A percentile compares a stretch with the other conserved stretches of the same genome.
phyloP scores from a whole-genome alignment of 2,888 invertebrate species.

The Zaprionus obscuricornis region DNA sequence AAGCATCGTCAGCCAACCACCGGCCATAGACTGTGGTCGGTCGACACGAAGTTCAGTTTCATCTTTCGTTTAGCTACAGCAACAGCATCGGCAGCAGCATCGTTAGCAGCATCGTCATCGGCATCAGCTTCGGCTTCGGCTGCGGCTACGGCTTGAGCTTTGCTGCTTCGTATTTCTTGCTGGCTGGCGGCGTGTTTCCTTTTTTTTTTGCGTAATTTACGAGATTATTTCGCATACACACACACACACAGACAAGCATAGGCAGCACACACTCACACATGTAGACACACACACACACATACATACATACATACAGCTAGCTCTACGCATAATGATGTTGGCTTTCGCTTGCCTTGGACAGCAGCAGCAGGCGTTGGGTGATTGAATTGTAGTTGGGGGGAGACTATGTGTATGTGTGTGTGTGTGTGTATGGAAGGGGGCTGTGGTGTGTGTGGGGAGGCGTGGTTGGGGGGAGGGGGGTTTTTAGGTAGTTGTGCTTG shows the following conservation, averaged over 20 bases:
- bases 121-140: conserved; percentile 15
- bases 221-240: conserved; percentile 76
- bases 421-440: too few relatives aligned
- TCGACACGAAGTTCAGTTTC: too few relatives aligned
- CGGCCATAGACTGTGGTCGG: too few relatives aligned
- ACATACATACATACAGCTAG: conserved; percentile 63
- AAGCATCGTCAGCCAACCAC: too few relatives aligned
- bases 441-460: too few relatives aligned
- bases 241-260: conserved; percentile 18
- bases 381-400: conserved; percentile 8
- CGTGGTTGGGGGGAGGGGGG: too few relatives aligned
- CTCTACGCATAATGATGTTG: conserved; percentile 78
- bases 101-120: background rate
- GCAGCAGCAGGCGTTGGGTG: conserved; percentile 32
- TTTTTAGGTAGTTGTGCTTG: conserved; percentile 33
- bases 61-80: too few relatives aligned
- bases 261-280: conserved; percentile 6
- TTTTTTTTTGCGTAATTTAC: conserved; percentile 79
- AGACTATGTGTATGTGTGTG: too few relatives aligned
- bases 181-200: conserved; percentile 65
- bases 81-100: background rate
- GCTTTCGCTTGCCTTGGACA: conserved; percentile 78
- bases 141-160: conserved; percentile 10
- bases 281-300: conserved; percentile 13
- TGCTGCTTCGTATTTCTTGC: conserved; percentile 32